Evolutionary conservation across 2,888 invertebrate species (phyloP), one percentile per base, ranked within the genome.

Genomic region (Mermis nigrescens): DNA sequence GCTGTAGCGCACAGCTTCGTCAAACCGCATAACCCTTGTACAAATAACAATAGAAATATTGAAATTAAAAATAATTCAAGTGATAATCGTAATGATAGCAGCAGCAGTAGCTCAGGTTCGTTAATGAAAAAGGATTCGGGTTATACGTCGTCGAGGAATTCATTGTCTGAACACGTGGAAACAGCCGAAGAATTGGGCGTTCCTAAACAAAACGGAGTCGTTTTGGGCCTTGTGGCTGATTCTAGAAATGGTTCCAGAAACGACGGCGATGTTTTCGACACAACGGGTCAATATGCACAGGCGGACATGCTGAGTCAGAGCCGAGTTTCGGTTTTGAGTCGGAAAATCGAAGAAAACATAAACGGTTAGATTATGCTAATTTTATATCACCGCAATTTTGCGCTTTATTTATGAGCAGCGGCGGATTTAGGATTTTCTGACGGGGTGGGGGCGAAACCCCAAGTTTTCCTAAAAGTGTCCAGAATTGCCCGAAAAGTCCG

Each of bases 71-170:
- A n/a, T n/a, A n/a, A n/a, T n/a, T n/a, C n/a, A n/a, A n/a, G n/a
- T n/a, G n/a, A n/a, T n/a, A n/a, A n/a, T n/a, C n/a, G n/a, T n/a
- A 38, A 38, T 19, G 38, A 7, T 19, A 38, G 38, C 38, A 19
- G 38, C 38, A 38, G 19, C 38, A 19, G 12, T 38, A 38, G 7
- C 38, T 7, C 12, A 7, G 38, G 38, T 19, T 12, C 38, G 38
- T 56, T 46, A 4, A 4, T 27, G 27, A 46, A 56, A 48, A 56
- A 56, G n/a, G 46, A 56, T 56, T 56, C 46, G 26, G 70, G 70
- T 26, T 71, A 72, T 64, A 70, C 71, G 1, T 72, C 72, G 15
- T 71, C 71, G 12, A 58, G 71, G 27, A 71, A 70, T 7, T 69
- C 69, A 3, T 61, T 71, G 57, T 7, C 19, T 19, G 71, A 71